Conservation (phyloP, 2,888 invertebrate species). For the Phaonia tiefii region DNA sequence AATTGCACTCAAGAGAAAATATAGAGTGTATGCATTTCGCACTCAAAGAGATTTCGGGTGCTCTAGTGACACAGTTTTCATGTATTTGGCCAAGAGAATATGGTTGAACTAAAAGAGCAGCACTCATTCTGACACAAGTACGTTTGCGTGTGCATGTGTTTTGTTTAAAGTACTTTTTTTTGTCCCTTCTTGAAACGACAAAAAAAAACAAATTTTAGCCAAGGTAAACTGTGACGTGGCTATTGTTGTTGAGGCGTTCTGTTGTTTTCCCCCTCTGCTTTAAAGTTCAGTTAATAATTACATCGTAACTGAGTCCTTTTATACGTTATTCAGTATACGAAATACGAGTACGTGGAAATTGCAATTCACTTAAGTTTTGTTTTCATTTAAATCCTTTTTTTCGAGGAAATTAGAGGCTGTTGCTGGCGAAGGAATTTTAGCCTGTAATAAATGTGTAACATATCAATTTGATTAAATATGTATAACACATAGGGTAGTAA, state of each 20-base stretch:
- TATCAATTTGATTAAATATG: too few relatives aligned
- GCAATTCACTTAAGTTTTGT: neutral
- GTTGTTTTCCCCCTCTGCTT: slow-evolving; percentile 11
- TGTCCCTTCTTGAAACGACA: too few relatives aligned
- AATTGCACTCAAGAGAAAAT: neutral
- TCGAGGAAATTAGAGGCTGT: too few relatives aligned
- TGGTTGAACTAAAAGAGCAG: neutral
- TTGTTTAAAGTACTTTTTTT: neutral
- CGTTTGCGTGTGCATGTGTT: neutral
- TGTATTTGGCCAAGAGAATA: neutral
- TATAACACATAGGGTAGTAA: too few relatives aligned
- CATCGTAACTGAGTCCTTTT: too few relatives aligned
- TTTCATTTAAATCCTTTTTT: too few relatives aligned
- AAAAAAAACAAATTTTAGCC: slow-evolving; percentile 39
- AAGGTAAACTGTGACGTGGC: slow-evolving; percentile 67
- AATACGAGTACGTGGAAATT: too few relatives aligned
- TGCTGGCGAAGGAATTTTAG: neutral
- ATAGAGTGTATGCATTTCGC: neutral
- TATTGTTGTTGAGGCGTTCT: slow-evolving; percentile 59
- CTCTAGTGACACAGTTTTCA: slow-evolving; percentile 6
- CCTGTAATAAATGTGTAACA: too few relatives aligned
- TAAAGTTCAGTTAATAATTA: neutral
- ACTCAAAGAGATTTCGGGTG: neutral
- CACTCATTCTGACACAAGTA: neutral
- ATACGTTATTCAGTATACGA: too few relatives aligned